Conservation (phyloP, 2,888 invertebrate genomes). For the Dryobota labecula region DNA sequence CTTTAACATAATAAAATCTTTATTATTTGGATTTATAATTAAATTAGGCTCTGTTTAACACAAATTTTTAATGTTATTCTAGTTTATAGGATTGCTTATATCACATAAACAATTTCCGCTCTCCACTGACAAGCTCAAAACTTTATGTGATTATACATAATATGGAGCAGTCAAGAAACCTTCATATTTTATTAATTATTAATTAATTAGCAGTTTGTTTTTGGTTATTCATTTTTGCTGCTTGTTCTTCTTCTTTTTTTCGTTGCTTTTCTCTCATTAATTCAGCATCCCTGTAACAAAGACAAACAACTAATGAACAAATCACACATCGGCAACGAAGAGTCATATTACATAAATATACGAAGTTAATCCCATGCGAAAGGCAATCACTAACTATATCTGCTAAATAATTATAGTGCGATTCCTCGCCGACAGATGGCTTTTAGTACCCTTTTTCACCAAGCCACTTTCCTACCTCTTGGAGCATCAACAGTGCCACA, state of each 20-base stretch:
- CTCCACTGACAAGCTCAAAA: conserved; percentile 75
- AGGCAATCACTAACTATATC: too few relatives aligned
- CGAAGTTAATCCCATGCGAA: too few relatives aligned
- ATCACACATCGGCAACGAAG: too few relatives aligned
- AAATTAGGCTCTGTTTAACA: conserved; percentile 77
- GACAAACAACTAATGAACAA: neutral
- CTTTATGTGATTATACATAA: conserved; percentile 74
- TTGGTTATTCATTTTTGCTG: conserved; percentile 68
- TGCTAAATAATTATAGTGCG: too few relatives aligned
- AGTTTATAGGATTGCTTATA: conserved; percentile 78
- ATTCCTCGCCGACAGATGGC: too few relatives aligned
- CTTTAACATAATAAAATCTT: conserved; percentile 73
- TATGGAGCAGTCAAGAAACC: conserved; percentile 71
- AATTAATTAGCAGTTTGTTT: conserved; percentile 84
- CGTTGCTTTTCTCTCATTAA: conserved; percentile 96
- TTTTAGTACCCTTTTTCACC: too few relatives aligned
- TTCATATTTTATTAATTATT: conserved; percentile 52
- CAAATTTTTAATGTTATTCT: conserved; percentile 74
- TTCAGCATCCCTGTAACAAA: conserved; percentile 94
- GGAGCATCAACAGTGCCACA: too few relatives aligned
- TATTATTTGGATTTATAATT: conserved; percentile 71
- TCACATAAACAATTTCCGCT: conserved; percentile 79
- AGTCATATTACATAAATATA: too few relatives aligned
- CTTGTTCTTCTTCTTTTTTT: conserved; percentile 92
- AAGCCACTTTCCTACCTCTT: too few relatives aligned